These are phyloP conservation scores for Catharus minimus DNA, from an alignment of 2,113 vertebrate species.

Conservation along the genomic window DNA sequence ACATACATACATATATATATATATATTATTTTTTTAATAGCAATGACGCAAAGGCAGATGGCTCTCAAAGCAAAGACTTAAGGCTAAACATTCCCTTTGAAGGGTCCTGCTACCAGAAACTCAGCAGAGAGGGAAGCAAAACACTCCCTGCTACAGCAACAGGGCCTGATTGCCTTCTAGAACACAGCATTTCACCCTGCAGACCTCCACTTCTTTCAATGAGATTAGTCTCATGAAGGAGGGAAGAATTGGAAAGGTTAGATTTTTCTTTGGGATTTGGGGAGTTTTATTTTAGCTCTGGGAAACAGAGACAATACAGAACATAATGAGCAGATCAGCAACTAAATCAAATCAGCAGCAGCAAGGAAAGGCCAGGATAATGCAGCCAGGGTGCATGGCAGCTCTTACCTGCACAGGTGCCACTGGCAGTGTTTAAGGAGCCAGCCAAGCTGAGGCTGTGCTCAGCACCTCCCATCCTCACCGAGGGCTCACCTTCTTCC, in stretches of 20 bases:
- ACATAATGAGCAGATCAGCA: slow-evolving; percentile 22
- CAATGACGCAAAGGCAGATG: slow-evolving; percentile 66
- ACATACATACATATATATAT: slow-evolving; percentile 53
- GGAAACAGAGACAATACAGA: slow-evolving; percentile 6
- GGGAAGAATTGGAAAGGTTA: neutral
- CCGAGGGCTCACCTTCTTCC: slow-evolving; percentile 68
- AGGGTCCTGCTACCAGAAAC: slow-evolving; percentile 52
- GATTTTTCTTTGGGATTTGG: neutral
- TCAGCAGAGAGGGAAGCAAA: neutral
- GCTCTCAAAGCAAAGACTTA: slow-evolving; percentile 66
- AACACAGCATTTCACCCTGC: neutral
- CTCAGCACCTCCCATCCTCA: slow-evolving; percentile 5
- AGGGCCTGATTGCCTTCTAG: neutral
- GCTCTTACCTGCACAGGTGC: slow-evolving; percentile 71
- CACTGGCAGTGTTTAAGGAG: slow-evolving; percentile 53
- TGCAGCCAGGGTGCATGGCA: neutral
- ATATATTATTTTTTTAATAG: slow-evolving; percentile 54
- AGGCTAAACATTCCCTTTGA: slow-evolving; percentile 46
- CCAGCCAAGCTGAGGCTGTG: slow-evolving; percentile 15
- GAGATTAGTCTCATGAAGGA: neutral
- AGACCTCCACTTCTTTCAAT: neutral
- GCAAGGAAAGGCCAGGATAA: neutral
- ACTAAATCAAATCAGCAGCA: slow-evolving; percentile 26
- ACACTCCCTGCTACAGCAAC: slow-evolving; percentile 9
- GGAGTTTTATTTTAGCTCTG: neutral